Base-by-base conservation (phyloP, 2,888 invertebrate species). In the Phytoseiulus persimilis region DNA sequence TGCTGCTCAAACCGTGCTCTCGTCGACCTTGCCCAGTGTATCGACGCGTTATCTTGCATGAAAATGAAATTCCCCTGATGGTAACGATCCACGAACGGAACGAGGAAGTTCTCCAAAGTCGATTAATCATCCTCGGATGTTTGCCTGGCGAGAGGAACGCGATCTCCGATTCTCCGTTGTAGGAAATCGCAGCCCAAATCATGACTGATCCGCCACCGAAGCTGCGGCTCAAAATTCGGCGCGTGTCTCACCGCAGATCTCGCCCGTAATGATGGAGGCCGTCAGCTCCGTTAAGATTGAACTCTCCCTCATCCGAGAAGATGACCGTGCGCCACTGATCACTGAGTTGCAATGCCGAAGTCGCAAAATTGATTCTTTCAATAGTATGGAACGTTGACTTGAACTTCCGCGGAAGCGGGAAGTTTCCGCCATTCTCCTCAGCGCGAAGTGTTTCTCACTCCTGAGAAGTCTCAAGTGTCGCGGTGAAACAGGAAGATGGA, bases 251-350 rank as follows among this genome's bases (percentile, higher is more conserved):
- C 18, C 91, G 28, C 6, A 91, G 11, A 90, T 91, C 91, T 18
- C 90, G 90, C 91, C 91, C 92, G n/a, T 91, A 91, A 18, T 83
- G 31, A 11, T 18, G n/a, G 31, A 83, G 91, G 0, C 90, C 91
- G 90, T 91, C 91, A 0, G 91, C 91, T 0, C 91, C 91, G 89
- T 91, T 90, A 0, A 91, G 83, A 90, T 91, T 91, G 14, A 65
- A 91, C 83, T 91, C 91, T 28, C 92, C 92, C 31, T 91, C 91
- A 83, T 92, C 91, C 0, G 90, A 90, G 23, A 83, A 91, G 3
- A 91, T 83, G 0, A 91, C 89, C 90, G 91, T 89, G 0, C 83
- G 3, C 89, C 89, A 89, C 31, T 83, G 45, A 18, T 46, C 23
- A 31, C 2, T 5, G 23, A 87, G 83, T 33, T 33, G 46, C 89